Conservation (phyloP, 1,140 invertebrate genomes). For the Anastrepha ludens region DNA sequence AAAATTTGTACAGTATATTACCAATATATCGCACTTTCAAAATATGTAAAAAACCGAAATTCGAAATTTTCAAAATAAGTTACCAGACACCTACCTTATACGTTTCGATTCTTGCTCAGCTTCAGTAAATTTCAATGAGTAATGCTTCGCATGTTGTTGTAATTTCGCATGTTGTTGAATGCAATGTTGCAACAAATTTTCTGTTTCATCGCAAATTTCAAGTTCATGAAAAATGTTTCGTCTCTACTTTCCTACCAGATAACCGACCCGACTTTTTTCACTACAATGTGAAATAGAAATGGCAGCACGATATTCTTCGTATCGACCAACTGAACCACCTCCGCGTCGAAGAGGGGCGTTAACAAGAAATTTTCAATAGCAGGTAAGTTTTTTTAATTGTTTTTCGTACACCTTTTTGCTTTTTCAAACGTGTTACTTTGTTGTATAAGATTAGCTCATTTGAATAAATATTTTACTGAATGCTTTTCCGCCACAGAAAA, state of each 20-base stretch:
- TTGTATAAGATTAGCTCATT: not conserved
- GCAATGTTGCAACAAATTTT: slow-evolving; percentile 73
- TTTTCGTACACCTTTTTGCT: not conserved
- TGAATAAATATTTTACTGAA: not conserved
- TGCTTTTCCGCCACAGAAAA: not conserved
- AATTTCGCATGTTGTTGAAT: slow-evolving; percentile 63
- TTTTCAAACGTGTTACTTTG: not conserved
- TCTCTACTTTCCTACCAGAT: slow-evolving; percentile 6
- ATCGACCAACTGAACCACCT: slow-evolving; percentile 44
- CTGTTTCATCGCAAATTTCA: slow-evolving; percentile 68
- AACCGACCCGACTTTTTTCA: slow-evolving; percentile 38
- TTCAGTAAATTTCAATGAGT: slow-evolving; percentile 33
- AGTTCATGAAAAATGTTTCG: slow-evolving; percentile 30
- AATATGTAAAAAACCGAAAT: slow-evolving; percentile 38
- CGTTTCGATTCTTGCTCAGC: slow-evolving; percentile 60
- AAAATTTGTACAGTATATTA: no score
- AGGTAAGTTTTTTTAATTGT: not conserved
- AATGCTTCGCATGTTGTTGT: slow-evolving; percentile 59
- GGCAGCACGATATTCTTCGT: slow-evolving; percentile 38
- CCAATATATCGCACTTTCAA: no score
- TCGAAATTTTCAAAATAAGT: slow-evolving; percentile 65
- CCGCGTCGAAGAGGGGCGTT: slow-evolving; percentile 42
- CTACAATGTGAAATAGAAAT: slow-evolving; percentile 7
- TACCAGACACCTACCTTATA: slow-evolving; percentile 62
- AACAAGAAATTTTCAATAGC: slow-evolving; percentile 38